Evolutionary conservation across 2,888 invertebrate species (phyloP).

Genomic region (Candidula unifasciata): DNA sequence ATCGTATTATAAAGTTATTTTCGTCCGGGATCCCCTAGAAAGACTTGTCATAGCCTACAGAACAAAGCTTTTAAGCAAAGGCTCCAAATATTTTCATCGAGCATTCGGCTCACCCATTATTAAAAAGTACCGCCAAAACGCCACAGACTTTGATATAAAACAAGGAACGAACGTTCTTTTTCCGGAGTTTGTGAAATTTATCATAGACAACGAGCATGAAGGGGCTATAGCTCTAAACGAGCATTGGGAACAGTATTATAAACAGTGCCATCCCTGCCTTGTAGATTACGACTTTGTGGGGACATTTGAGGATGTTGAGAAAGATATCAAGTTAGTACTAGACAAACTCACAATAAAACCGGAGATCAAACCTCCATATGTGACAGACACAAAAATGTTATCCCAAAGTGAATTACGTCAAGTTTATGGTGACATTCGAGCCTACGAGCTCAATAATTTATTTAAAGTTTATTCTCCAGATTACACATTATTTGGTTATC

Average conservation of each 20-base stretch:
- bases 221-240: constrained; percentile 81
- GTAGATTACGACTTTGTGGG: constrained; percentile 92
- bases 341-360: constrained; percentile 26
- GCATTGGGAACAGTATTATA: constrained; percentile 90
- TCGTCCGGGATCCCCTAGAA: constrained; percentile 93
- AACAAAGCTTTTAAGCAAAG: constrained; percentile 84
- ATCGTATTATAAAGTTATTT: constrained; percentile 86
- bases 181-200: constrained; percentile 55
- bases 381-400: constrained; percentile 44
- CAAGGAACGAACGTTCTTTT: constrained; percentile 56
- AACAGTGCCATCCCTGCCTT: constrained; percentile 89
- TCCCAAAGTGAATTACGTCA: constrained; percentile 49
- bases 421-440: constrained; percentile 84
- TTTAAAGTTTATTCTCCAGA: constrained; percentile 84
- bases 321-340: constrained; percentile 51
- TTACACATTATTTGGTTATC: constrained; percentile 89
- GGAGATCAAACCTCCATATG: constrained; percentile 52
- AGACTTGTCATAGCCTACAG: constrained; percentile 90
- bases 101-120: constrained; percentile 64
- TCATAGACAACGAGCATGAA: constrained; percentile 53
- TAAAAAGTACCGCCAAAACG: constrained; percentile 50
- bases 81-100: constrained; percentile 78
- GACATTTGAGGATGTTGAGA: constrained; percentile 87
- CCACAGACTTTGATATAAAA: constrained; percentile 53
- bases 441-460: constrained; percentile 73